Conservation (phyloP, 2,888 invertebrate genomes). For the Panopea generosa region DNA sequence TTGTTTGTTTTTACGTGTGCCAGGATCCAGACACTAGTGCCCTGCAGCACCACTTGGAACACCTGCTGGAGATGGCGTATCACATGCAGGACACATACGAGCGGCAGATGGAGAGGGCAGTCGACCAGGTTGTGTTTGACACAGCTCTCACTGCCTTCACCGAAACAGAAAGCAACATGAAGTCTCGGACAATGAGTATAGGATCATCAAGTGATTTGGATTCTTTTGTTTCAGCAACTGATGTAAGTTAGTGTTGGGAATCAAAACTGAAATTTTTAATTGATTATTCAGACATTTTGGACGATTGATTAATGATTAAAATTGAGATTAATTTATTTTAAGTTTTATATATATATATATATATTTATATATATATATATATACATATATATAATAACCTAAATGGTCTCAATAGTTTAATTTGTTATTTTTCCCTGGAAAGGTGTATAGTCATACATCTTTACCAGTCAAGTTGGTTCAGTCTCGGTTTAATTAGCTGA, state of each 20-base stretch:
- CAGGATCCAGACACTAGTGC: conserved; percentile 79
- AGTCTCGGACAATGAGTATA: conserved; percentile 69
- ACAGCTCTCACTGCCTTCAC: conserved; percentile 77
- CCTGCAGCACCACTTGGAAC: conserved; percentile 90
- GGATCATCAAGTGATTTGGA: conserved; percentile 87
- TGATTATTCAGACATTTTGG: no score
- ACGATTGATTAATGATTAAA: no score
- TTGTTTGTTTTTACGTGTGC: neutral
- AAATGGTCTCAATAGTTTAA: no score
- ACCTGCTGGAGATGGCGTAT: conserved; percentile 93
- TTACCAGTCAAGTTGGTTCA: no score
- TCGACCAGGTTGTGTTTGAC: conserved; percentile 78
- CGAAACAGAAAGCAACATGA: conserved; percentile 67
- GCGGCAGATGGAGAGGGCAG: conserved; percentile 73
- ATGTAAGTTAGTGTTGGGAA: conserved; percentile 87
- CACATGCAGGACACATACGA: conserved; percentile 91
- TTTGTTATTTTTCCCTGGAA: no score
- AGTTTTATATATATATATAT: no score
- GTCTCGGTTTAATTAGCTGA: no score
- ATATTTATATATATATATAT: no score
- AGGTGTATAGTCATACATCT: no score
- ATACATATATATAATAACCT: no score
- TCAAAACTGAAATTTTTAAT: no score
- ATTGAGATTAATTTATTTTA: no score
- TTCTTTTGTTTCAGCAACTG: conserved; percentile 98